These are phyloP conservation scores for Sepioteuthis lessoniana DNA, from an alignment of 2,888 invertebrate genomes.

Conservation along the genomic window DNA sequence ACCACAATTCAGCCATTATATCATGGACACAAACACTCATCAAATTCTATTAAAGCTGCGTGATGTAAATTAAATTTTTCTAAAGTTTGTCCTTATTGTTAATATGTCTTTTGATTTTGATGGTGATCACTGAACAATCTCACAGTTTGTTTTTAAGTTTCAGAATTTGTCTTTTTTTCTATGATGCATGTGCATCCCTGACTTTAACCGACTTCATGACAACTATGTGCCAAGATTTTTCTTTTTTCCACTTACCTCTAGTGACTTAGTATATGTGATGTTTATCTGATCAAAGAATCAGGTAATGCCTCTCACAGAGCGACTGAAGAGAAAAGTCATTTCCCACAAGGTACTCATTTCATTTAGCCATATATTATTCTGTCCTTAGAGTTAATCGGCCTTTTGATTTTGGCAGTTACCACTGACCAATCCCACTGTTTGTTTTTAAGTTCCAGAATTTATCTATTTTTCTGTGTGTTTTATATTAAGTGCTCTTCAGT, in stretches of 20 bases:
- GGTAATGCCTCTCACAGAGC: neutral
- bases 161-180: too few relatives aligned
- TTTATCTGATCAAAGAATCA: neutral
- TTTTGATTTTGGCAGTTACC: neutral
- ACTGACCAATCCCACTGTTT: neutral
- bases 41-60: too few relatives aligned
- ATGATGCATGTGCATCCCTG: neutral
- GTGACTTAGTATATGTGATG: neutral
- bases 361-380: neutral
- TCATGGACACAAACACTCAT: too few relatives aligned
- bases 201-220: neutral
- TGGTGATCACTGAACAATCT: too few relatives aligned
- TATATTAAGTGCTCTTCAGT: too few relatives aligned
- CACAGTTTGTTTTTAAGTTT: too few relatives aligned
- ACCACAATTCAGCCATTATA: too few relatives aligned
- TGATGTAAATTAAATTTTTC: too few relatives aligned
- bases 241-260: neutral
- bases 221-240: neutral
- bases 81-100: too few relatives aligned
- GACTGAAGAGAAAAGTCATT: neutral
- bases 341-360: neutral
- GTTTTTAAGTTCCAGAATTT: neutral
- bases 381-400: neutral
- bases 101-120: too few relatives aligned
- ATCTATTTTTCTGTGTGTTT: too few relatives aligned